phyloP scores from a whole-genome alignment of 1,140 invertebrate species.

The Wiebesia pumilae region DNA sequence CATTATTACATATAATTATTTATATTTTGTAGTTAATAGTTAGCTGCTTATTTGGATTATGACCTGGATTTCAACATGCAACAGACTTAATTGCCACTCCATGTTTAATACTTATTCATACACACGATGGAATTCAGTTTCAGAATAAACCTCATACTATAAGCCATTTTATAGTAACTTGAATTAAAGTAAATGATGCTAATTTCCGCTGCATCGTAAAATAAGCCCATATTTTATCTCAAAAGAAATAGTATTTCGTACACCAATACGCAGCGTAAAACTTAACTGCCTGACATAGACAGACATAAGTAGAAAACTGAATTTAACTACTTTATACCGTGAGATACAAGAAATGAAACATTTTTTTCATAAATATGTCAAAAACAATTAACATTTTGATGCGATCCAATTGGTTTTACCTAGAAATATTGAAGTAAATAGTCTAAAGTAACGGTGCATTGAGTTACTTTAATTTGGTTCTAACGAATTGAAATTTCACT shows the following conservation, averaged over 20 bases:
- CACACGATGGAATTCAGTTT: neutral
- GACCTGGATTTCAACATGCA: constrained; percentile 22
- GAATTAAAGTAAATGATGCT: constrained; percentile 13
- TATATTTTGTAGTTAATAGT: constrained; percentile 4
- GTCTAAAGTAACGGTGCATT: neutral
- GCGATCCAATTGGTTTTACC: neutral
- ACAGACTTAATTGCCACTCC: constrained; percentile 12
- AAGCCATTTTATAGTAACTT: constrained; percentile 7
- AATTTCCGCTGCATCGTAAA: constrained; percentile 21
- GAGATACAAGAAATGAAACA: neutral
- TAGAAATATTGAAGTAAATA: neutral
- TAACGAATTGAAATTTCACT: neutral
- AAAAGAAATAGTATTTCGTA: constrained; percentile 13
- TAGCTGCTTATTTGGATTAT: constrained; percentile 10
- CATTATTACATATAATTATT: neutral
- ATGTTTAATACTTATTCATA: constrained; percentile 14
- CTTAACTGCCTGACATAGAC: neutral
- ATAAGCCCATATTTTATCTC: constrained; percentile 13
- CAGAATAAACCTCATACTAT: constrained; percentile 5
- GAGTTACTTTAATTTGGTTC: neutral
- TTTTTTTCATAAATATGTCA: neutral
- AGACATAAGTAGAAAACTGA: neutral
- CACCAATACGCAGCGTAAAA: neutral
- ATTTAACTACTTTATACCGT: constrained; percentile 14
- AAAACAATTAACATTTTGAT: neutral